These are phyloP conservation scores for Pseudorectes ferrugineus DNA, from an alignment of 2,113 vertebrate species.

Conservation along the genomic window DNA sequence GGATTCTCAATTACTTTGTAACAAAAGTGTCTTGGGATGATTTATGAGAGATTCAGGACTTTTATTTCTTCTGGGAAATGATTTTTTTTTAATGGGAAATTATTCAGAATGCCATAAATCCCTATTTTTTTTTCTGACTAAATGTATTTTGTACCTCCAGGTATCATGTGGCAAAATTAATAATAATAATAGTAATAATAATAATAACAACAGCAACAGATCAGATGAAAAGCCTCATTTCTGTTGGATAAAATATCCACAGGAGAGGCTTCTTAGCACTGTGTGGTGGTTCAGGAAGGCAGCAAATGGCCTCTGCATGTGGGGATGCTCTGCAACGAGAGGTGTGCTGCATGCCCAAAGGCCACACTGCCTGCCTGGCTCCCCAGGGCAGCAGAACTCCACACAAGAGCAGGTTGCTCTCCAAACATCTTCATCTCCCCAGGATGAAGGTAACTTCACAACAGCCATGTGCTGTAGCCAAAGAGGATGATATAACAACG, in stretches of 20 bases:
- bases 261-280: not conserved
- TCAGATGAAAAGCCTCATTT: not conserved
- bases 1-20: slow-evolving; percentile 41
- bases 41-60: slow-evolving; percentile 23
- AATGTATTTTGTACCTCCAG: not conserved
- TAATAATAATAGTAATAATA: not conserved
- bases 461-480: fast-evolving
- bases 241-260: not conserved
- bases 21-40: slow-evolving; percentile 43
- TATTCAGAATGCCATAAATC: not conserved
- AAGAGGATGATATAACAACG: not conserved
- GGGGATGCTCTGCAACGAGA: fast-evolving
- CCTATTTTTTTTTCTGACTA: not conserved
- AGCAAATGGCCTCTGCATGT: not conserved
- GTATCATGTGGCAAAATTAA: not conserved
- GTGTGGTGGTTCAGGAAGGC: not conserved
- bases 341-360: no score
- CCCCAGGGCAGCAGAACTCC: fast-evolving
- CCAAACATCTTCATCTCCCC: not conserved
- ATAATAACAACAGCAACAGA: not conserved
- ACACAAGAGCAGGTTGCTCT: not conserved
- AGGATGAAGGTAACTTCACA: not conserved
- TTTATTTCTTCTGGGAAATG: slow-evolving; percentile 28
- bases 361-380: not conserved
- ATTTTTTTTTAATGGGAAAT: not conserved